phyloP scores from a whole-genome alignment of 2,797 vertebrate species.

The Melopsittacus undulatus region DNA sequence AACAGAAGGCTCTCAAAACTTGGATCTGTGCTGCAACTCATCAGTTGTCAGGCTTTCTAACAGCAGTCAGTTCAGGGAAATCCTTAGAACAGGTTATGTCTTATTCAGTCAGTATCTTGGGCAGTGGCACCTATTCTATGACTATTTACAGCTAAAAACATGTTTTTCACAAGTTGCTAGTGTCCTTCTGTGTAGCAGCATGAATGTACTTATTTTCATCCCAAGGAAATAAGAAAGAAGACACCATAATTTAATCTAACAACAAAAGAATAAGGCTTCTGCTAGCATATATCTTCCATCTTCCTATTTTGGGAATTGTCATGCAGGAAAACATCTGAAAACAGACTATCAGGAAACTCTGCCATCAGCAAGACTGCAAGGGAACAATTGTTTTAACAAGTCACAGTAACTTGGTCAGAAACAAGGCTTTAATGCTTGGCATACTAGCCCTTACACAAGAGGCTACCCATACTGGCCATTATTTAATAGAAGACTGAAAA shows the following conservation, averaged over 20 bases:
- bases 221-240: background rate
- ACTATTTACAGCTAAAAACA: background rate
- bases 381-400: background rate
- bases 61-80: background rate
- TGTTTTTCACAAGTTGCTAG: background rate
- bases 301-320: background rate
- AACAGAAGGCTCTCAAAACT: background rate
- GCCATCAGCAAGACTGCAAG: background rate
- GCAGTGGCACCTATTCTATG: background rate
- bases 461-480: background rate
- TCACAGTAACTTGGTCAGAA: background rate
- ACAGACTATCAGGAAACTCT: background rate
- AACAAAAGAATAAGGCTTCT: background rate
- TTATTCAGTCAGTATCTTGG: background rate
- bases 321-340: background rate
- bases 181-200: background rate
- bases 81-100: background rate
- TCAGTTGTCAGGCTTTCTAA: background rate
- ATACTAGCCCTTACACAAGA: background rate
- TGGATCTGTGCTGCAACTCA: background rate
- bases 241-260: background rate
- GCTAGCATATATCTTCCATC: background rate
- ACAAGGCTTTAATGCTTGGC: background rate
- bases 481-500: background rate
- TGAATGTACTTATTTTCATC: background rate